Evolutionary conservation across 64 coral and sea anemone genomes (phyloP), one percentile per base, ranked within the genome.

Genomic region (Pocillopora damicornis): DNA sequence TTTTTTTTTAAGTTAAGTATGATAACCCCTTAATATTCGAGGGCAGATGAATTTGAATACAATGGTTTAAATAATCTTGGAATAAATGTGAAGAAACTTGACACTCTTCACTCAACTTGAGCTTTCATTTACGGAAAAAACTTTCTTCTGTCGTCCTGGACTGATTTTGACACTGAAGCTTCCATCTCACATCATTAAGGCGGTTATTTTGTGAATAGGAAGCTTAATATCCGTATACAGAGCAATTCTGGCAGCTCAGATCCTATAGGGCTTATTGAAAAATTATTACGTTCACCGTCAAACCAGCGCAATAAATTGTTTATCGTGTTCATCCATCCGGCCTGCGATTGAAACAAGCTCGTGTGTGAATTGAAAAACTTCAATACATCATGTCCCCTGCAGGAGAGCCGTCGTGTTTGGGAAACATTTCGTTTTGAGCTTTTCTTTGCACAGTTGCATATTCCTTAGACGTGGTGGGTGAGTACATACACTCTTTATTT

Each of bases 1-100:
- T n/a, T 65, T 58, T 84, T 37, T 51, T 57, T 80, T 26, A 20
- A 11, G 18, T 11, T 22, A 2, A 72, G 20, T 4, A 38, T 71
- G 81, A 58, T 57, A 84, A 82, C 36, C 79, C 65, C 79, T 66
- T 82, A 84, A 84, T 71, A 69, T 72, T 84, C 81, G 14, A 37
- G 22, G 45, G 64, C 17, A 13, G 59, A 72, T 71, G 64, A 7
- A 84, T 84, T 84, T 72, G 37, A 72, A 72, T 42, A 67, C 81
- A 84, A 84, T 84, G 26, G 18, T 12, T 37, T 56, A 42, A 35
- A 71, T 84, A 71, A 84, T 84, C 36, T 71, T 69, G 23, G 66
- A 69, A 45, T 20, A 72, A 20, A 65, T 20, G 71, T 26, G 38
- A 72, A 37, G 16, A 84, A 58, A 69, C 42, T 51, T 51, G 42